Percentiles rank a stretch among this genome's conserved stretches.
Conservation (phyloP, 2,888 invertebrate species). For the Caenorhabditis sp. region DNA sequence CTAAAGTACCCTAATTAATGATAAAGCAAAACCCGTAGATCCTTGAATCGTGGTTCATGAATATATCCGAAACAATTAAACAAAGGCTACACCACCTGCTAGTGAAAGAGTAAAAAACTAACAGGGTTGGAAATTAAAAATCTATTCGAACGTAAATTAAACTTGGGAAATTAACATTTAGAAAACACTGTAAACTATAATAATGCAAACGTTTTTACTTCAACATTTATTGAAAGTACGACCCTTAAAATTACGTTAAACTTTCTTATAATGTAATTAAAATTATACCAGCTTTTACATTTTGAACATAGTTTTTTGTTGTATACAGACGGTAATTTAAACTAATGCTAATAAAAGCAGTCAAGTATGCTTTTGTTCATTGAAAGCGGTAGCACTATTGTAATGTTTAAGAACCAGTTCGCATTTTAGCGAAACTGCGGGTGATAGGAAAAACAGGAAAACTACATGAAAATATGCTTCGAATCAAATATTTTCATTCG, state of each 20-base stretch:
- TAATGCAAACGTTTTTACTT: no score
- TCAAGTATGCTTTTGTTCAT: constrained; percentile 38
- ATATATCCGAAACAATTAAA: constrained; percentile 9
- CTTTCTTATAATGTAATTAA: no score
- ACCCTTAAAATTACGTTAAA: no score
- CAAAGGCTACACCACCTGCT: constrained; percentile 4
- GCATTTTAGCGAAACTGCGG: neutral
- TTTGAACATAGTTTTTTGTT: no score
- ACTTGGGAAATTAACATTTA: neutral
- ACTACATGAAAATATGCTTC: neutral
- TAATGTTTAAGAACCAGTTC: constrained; percentile 52
- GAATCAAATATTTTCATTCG: no score
- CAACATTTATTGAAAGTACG: no score
- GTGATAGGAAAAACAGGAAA: neutral
- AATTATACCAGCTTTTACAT: no score
- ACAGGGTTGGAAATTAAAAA: neutral
- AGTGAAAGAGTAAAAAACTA: neutral
- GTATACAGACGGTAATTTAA: neutral
- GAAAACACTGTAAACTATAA: no score
- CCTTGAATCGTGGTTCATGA: neutral
- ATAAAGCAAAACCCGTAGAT: neutral
- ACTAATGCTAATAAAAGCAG: constrained; percentile 3
- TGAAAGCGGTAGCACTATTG: constrained; percentile 54
- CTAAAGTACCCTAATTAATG: no score
- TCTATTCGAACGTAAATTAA: no score